Percentiles rank a stretch among this genome's conserved stretches.
Evolutionary conservation across 1,140 invertebrate species (phyloP).

Genomic region (Cepaea nemoralis): DNA sequence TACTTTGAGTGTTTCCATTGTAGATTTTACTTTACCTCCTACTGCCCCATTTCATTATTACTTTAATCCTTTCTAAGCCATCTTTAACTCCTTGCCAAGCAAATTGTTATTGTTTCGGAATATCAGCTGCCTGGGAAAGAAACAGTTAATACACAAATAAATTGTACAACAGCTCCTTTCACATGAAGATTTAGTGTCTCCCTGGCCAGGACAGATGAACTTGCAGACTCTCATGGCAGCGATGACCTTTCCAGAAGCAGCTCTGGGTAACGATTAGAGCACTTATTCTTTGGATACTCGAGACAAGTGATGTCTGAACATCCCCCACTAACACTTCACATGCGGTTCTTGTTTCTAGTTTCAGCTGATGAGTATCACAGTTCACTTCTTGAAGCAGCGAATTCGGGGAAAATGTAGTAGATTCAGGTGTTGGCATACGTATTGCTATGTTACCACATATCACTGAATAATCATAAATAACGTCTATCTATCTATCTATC

Average conservation of each 20-base stretch:
- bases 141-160: background rate
- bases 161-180: conserved; percentile 10
- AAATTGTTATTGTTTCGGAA: too few relatives aligned
- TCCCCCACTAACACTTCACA: background rate
- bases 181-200: conserved; percentile 8
- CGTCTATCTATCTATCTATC: too few relatives aligned
- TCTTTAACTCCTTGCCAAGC: too few relatives aligned
- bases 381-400: conserved; percentile 9
- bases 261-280: conserved; percentile 13
- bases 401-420: background rate
- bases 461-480: too few relatives aligned
- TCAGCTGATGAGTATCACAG: background rate
- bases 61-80: too few relatives aligned
- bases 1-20: too few relatives aligned
- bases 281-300: conserved; percentile 24
- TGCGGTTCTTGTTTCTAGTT: background rate
- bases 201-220: background rate
- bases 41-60: too few relatives aligned
- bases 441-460: background rate
- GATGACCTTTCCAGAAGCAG: conserved; percentile 10
- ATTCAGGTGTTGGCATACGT: background rate
- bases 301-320: conserved; percentile 1
- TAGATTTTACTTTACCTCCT: too few relatives aligned
- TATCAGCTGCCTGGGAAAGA: too few relatives aligned
- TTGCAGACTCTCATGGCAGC: conserved; percentile 7